Conservation (phyloP, 2,888 invertebrate genomes). For the Eueremaeus valkanovi region DNA sequence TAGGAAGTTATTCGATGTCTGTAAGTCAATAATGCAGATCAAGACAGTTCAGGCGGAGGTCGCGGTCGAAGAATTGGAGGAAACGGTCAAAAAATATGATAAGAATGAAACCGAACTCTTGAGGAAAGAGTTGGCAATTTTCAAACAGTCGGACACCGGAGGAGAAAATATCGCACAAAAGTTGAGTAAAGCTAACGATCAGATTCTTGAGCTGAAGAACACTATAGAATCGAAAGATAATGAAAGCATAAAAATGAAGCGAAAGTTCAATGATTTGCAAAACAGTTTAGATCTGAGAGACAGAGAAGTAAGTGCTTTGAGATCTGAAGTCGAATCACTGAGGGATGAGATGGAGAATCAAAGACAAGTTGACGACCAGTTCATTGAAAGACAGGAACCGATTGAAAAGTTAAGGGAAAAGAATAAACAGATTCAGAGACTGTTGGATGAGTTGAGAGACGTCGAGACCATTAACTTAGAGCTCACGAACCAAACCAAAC, state of each 20-base stretch:
- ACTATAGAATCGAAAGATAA: constrained; percentile 23
- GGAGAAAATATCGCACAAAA: constrained; percentile 1
- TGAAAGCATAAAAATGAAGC: constrained; percentile 8
- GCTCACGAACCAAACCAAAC: constrained; percentile 38
- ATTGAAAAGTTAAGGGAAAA: constrained; percentile 32
- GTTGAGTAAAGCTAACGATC: constrained; percentile 12
- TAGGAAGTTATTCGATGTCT: constrained; percentile 1
- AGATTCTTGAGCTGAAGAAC: constrained; percentile 10
- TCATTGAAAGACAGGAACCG: constrained; percentile 10
- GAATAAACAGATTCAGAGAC: constrained; percentile 41
- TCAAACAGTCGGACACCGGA: neutral
- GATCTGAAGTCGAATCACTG: constrained; percentile 29
- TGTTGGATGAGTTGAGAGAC: constrained; percentile 39
- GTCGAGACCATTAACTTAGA: constrained; percentile 39
- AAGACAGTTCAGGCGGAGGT: constrained; percentile 41
- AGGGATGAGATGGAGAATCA: constrained; percentile 35
- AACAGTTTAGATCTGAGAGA: neutral
- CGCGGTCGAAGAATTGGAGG: constrained; percentile 36
- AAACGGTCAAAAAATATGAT: neutral
- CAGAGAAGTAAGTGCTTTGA: constrained; percentile 28
- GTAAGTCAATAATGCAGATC: constrained; percentile 33
- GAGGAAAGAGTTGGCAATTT: constrained; percentile 35
- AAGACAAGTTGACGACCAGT: constrained; percentile 24
- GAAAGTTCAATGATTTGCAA: constrained; percentile 22
- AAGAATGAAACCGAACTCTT: constrained; percentile 26